Evolutionary conservation across 2,113 vertebrate species (phyloP).

Genomic region (Pungitius pungitius): DNA sequence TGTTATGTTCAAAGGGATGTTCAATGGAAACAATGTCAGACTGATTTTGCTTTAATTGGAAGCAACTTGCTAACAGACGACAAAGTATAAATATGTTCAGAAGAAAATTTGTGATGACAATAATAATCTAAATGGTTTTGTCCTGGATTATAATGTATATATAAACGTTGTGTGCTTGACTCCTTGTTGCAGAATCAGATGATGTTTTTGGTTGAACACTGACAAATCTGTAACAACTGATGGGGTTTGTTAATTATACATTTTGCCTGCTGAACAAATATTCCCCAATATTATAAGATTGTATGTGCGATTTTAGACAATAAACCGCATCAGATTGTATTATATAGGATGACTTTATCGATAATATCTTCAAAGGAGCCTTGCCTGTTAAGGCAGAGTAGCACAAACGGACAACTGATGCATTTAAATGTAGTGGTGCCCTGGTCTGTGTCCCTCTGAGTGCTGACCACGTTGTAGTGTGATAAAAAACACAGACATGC

Average conservation of each 20-base stretch:
- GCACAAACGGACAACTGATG: not conserved
- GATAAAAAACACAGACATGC: slow-evolving; percentile 21
- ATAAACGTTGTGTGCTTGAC: not conserved
- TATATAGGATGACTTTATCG: not conserved
- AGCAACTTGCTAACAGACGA: not conserved
- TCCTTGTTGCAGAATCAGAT: not conserved
- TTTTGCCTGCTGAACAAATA: not conserved
- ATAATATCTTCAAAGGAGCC: not conserved
- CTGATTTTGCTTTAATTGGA: not conserved
- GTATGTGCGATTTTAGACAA: not conserved
- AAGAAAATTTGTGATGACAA: not conserved
- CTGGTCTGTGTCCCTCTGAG: slow-evolving; percentile 30
- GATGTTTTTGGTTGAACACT: not conserved
- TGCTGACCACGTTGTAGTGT: slow-evolving; percentile 4
- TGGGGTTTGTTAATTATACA: not conserved
- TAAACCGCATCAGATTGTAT: not conserved
- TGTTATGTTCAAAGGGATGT: no score
- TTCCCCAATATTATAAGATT: not conserved
- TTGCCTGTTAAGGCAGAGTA: not conserved
- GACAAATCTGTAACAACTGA: not conserved
- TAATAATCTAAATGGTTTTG: not conserved
- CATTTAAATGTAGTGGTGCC: not conserved
- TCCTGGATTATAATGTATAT: not conserved
- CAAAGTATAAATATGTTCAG: not conserved
- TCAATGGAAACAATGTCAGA: not conserved